Conservation (phyloP, 2,797 vertebrate genomes). For the Rhinichthys osculus region DNA sequence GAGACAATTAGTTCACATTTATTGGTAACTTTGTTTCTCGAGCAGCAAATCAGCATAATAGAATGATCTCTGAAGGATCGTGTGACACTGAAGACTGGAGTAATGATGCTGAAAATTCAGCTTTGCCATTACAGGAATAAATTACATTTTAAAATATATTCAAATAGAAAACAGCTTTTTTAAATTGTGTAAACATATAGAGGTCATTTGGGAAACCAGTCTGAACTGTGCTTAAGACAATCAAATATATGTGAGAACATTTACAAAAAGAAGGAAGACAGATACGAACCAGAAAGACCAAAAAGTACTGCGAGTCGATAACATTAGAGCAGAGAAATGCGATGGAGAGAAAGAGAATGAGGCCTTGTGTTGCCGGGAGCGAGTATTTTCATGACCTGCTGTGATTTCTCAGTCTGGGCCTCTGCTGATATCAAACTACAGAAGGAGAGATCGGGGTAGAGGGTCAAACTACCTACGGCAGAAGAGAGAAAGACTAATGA, state of each 20-base stretch:
- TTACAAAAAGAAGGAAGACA: not conserved
- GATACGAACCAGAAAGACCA: constrained; percentile 2
- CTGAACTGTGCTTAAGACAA: not conserved
- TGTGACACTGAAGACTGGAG: too few relatives aligned
- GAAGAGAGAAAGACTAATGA: constrained; percentile 11
- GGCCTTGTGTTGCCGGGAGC: constrained; percentile 33
- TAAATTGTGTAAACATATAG: not conserved
- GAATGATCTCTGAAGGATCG: not conserved
- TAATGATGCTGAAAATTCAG: not conserved
- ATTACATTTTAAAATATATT: not conserved
- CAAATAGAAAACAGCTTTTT: not conserved
- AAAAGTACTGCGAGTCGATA: constrained; percentile 13
- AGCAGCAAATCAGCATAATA: not conserved
- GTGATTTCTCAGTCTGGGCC: constrained; percentile 32
- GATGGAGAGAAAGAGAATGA: constrained; percentile 23
- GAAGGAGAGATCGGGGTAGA: not conserved
- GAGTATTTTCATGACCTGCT: constrained; percentile 33
- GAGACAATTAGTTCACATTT: not conserved
- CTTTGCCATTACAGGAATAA: not conserved
- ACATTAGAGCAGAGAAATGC: constrained; percentile 25
- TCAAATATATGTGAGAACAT: not conserved
- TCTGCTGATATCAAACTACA: constrained; percentile 37
- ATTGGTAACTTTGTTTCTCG: not conserved
- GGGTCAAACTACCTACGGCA: constrained; percentile 28
- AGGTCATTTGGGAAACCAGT: not conserved